Evolutionary conservation across 2,888 invertebrate genomes (phyloP), one percentile per base, ranked within the genome.

Genomic region (Eueremaeus valkanovi): DNA sequence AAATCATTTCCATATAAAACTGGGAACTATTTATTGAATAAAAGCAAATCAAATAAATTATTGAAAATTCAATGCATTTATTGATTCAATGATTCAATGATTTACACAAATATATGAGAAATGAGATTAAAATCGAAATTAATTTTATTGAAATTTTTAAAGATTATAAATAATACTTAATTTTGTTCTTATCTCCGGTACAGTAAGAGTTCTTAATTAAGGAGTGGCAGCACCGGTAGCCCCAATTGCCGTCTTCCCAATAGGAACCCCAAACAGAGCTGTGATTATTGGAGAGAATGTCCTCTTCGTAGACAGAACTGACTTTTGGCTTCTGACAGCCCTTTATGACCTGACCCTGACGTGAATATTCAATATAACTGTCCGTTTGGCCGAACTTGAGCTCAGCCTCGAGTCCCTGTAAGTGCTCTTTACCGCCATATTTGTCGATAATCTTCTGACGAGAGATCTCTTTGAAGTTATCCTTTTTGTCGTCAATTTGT

Each of bases 231-330:
- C 99, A 99, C 82, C 91, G 91, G 85, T 90, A 99, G 0, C 98
- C 99, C 99, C 99, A 99, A 77, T 88, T 87, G 0, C 95, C 95
- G 73, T 89, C 89, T 80, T 88, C 88, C 97, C 98, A 99, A 83
- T 87, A 96, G 0, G 97, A 97, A 3, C 99, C 99, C 92, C 93
- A 99, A 8, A 98, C 92, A 0, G 90, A 88, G 0, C 91, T 92
- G 84, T 99, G 99, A 84, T 99, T 99, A 83, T 93, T 93, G 9
- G 91, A 89, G 79, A 89, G 88, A 24, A 92, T 88, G 83, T 99
- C 97, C 84, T 99, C 99, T 82, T 95, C 95, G 83, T 96, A 99
- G 81, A 91, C 91, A 21, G 88, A 94, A 84, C 90, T 88, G 9
- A 95, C 89, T 0, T 91, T 86, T 77, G 91, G 90, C 81, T 93